phyloP scores from a whole-genome alignment of 1,140 invertebrate genomes.

The Macrotrachela quadricornifera region DNA sequence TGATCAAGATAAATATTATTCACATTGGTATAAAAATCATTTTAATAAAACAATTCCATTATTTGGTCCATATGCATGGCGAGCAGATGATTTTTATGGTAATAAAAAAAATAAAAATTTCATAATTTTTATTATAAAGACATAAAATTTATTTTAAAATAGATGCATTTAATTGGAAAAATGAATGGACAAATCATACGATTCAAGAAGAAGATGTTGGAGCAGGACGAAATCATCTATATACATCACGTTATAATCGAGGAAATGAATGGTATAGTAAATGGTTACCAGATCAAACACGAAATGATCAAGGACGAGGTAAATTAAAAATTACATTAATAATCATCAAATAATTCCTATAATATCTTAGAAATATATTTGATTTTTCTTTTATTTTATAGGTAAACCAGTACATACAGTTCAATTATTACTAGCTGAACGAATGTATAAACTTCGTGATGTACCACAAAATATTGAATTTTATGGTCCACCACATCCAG shows the following conservation, averaged over 20 bases:
- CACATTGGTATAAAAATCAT: slow-evolving; percentile 75
- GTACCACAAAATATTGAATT: slow-evolving; percentile 12
- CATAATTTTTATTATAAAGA: no score
- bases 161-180: slow-evolving; percentile 27
- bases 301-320: background rate
- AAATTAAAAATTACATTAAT: slow-evolving; percentile 1
- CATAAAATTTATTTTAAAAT: no score
- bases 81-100: slow-evolving; percentile 22
- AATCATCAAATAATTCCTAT: no score
- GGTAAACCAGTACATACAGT: background rate
- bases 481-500: slow-evolving; percentile 29
- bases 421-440: background rate
- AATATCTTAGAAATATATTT: no score
- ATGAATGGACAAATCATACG: slow-evolving; percentile 29
- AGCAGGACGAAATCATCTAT: slow-evolving; percentile 48
- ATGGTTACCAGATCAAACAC: slow-evolving; percentile 58
- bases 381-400: background rate
- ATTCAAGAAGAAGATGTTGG: slow-evolving; percentile 23
- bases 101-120: no score
- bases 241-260: slow-evolving; percentile 65
- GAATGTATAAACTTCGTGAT: slow-evolving; percentile 4
- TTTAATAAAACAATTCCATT: slow-evolving; percentile 86
- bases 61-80: slow-evolving; percentile 71
- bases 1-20: slow-evolving; percentile 73
- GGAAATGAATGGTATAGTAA: slow-evolving; percentile 66